Evolutionary conservation across 35 echinoderm and acorn worm genomes (phyloP).

Genomic region (Lytechinus pictus): DNA sequence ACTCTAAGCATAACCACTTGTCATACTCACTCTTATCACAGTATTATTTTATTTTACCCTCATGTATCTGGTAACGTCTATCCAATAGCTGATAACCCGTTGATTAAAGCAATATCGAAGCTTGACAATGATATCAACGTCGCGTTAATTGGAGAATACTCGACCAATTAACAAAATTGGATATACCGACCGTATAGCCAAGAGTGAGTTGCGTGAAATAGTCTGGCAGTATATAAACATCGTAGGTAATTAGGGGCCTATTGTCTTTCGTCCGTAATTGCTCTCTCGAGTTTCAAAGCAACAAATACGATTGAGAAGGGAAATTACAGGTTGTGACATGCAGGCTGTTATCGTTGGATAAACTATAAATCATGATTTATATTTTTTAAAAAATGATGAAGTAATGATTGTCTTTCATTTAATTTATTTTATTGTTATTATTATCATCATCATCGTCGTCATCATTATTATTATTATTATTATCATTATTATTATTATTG

Average conservation of each 20-base stretch:
- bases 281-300: neutral
- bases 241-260: neutral
- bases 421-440: no score
- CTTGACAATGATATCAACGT: neutral
- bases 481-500: no score
- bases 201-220: neutral
- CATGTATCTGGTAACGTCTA: neutral
- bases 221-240: neutral
- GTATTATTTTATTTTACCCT: neutral
- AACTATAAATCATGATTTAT: no score
- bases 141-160: neutral
- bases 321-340: no score
- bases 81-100: no score
- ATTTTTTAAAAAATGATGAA: no score
- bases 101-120: no score
- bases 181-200: neutral
- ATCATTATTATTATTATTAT: no score
- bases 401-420: no score
- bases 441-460: no score
- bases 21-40: neutral
- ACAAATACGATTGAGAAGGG: no score
- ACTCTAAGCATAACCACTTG: neutral
- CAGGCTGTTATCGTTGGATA: no score
- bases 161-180: neutral
- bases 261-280: neutral